Evolutionary conservation across 2,888 invertebrate genomes (phyloP), one percentile per base, ranked within the genome.

Genomic region (Morinoia aosen): DNA sequence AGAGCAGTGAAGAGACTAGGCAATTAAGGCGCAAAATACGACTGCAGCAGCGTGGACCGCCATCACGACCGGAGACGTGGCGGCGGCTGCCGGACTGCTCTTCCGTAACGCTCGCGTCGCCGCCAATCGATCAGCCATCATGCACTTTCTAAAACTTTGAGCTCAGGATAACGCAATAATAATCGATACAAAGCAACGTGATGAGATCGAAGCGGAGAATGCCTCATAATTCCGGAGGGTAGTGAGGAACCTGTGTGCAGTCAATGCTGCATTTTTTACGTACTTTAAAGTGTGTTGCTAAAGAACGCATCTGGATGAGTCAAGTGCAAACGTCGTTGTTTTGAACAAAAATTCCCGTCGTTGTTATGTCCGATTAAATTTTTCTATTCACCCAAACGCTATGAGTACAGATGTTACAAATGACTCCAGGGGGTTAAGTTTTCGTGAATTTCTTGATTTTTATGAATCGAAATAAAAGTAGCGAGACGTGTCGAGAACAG

Each of bases 81-180:
- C 48, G 19, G 57, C 3, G 57, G 93, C 57, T 57, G 57, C n/a
- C 57, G 25, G 57, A 0, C 57, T 57, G 57, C 93, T 93, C 93
- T 93, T 57, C 57, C 93, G 93, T 93, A 93, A 93, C 93, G 93
- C 93, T 33, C 7, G 56, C n/a, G 16, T 16, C 93, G n/a, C 19
- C 40, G 12, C 48, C 93, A 57, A 56, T 93, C 93, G 56, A 14
- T 57, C 93, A 57, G 57, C 57, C 56, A 57, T 93, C 93, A 76
- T 76, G 76, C 8, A 93, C 93, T 93, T 93, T 93, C 93, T 93
- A 93, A 93, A 93, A 93, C 56, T 93, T 93, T 93, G 3, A 93
- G 19, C 90, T 48, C 16, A 90, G 90, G 90, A 90, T 90, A 90
- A 90, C 90, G n/a, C 39, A 90, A 90, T 19, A 90, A 48, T 14